Base-by-base conservation (phyloP, 2,888 invertebrate genomes). In the Pogonocherus hispidulus region DNA sequence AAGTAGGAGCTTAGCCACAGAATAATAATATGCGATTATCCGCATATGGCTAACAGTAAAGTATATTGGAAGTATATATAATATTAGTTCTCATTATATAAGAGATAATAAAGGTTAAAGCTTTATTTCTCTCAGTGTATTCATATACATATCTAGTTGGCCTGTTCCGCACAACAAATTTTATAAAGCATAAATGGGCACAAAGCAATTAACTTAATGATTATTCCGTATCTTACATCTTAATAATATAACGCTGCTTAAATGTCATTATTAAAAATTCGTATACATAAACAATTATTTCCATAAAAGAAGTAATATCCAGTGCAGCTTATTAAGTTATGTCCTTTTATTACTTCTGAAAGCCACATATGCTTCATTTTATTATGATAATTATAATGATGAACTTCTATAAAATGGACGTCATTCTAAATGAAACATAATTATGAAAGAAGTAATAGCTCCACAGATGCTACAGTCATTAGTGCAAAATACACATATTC, bases 371-470 rank as follows among this genome's bases (percentile, higher is more conserved):
- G 76, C 74, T 74, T 63, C 68, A 76, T 73, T 77, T 77, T 74
- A 75, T 77, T 75, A 77, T 78, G 72, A 77, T 75, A 74, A 78
- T 78, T 76, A 74, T 73, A 64, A 63, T 70, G 67, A 73, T 71
- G 71, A 70, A 71, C 56, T 71, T 71, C n/a, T 72, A 59, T 69
- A 65, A 67, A 75, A 63, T 35, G 69, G 55, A 66, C 69, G 71
- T 70, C 72, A 70, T 71, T 72, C 64, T 65, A 74, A 74, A 76
- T 75, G 75, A 72, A 72, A 52, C 63, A 63, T 76, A 76, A 77
- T 77, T 76, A 74, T 72, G 66, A 69, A 67, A 71, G 63, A 63
- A 59, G 63, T 67, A 63, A 67, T 69, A 49, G 63, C 60, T 67
- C 59, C 66, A 66, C 73, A 73, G 68, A 73, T 69, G 70, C 67